Evolutionary conservation across 2,113 vertebrate species (phyloP).

Genomic region (Erinaceus europaeus): DNA sequence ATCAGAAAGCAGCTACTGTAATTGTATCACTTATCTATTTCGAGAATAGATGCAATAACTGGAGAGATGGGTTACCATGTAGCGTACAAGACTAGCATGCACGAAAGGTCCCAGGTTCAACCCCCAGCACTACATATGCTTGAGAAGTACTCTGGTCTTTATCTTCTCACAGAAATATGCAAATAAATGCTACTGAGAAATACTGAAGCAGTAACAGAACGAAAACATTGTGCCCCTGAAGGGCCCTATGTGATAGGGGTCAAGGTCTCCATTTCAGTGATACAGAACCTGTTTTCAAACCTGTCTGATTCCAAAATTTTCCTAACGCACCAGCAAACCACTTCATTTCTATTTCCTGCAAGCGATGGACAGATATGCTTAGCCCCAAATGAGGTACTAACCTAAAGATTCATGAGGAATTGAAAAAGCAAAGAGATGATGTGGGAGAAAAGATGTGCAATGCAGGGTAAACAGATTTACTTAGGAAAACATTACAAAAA

Average conservation of each 20-base stretch:
- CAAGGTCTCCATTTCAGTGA: background rate
- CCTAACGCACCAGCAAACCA: background rate
- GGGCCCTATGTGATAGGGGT: background rate
- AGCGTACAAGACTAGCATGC: too few relatives aligned
- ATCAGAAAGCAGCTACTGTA: background rate
- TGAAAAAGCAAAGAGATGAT: background rate
- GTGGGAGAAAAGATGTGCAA: background rate
- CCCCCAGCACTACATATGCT: too few relatives aligned
- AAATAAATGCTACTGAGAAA: too few relatives aligned
- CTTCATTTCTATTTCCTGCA: background rate
- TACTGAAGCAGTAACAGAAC: too few relatives aligned
- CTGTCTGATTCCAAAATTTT: background rate
- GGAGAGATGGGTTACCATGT: too few relatives aligned
- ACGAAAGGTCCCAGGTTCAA: too few relatives aligned
- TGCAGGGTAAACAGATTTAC: background rate
- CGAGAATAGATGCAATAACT: background rate
- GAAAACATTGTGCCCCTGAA: too few relatives aligned
- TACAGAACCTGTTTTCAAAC: background rate
- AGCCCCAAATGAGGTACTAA: background rate
- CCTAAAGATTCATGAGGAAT: background rate
- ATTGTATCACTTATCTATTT: background rate
- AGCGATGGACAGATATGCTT: background rate
- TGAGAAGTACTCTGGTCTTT: too few relatives aligned
- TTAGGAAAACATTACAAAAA: background rate
- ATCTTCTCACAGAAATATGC: too few relatives aligned